Base-by-base conservation (phyloP, 2,888 invertebrate genomes). In the Eupithecia abbreviata region DNA sequence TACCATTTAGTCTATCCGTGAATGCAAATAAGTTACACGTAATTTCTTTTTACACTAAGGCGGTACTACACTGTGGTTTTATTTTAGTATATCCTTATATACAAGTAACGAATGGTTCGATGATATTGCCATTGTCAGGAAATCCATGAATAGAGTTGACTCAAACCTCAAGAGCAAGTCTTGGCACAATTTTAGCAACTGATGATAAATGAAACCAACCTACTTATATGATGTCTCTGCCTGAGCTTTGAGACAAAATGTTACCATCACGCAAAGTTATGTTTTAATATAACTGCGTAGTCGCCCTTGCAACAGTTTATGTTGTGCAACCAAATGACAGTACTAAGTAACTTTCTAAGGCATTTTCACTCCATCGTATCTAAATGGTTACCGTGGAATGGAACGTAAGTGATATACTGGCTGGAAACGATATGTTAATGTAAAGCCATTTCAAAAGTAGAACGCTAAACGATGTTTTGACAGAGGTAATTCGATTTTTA, bases 281-380 rank as follows among this genome's bases (percentile, higher is more conserved):
- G 62, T 62, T 62, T 30, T 15, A 66, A 15, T 69, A 69, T 47
- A 47, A 69, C 69, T 49, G 45, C 47, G 69, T 18, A 68, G 67
- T 69, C 81, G 83, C 80, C 83, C 87, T 86, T 85, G 85, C 84
- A 85, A 84, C 79, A 78, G 79, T 84, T 87, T 82, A 84, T 73
- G 84, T 90, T 90, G 84, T 80, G 89, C 84, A 89, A 90, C 80
- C 83, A 84, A 87, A 86, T 84, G 84, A 83, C 84, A 82, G 84
- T 87, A 87, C 84, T 83, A 86, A 86, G 85, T 87, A 83, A 87
- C 89, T 90, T 90, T 90, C 88, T 88, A 88, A 87, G 86, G 85
- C 89, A 88, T 87, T 87, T 78, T 87, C 85, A 85, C 88, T 86
- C 85, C 84, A 85, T 84, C 81, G 84, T 90, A 91, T 91, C 90